Evolutionary conservation across 2,113 vertebrate species (phyloP).

Genomic region (Sphyrna mokarran): DNA sequence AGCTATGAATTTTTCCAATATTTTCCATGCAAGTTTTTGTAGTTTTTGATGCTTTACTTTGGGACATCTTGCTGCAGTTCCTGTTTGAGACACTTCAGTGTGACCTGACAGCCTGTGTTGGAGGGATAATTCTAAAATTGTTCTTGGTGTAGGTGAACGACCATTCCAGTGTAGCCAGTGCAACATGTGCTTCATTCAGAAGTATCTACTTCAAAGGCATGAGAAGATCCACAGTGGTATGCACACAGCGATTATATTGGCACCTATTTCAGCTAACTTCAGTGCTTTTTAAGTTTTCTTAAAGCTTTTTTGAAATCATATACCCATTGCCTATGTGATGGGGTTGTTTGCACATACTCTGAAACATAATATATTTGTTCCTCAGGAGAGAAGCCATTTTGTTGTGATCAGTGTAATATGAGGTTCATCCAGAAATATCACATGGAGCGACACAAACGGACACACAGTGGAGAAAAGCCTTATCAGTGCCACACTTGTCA

Average conservation of each 20-base stretch:
- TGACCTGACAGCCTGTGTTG: not conserved
- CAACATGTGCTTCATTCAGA: conserved; percentile 99
- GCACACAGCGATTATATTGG: conserved; percentile 41
- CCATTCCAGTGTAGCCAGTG: conserved; percentile 98
- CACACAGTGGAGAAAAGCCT: conserved; percentile 98
- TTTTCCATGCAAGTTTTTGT: not conserved
- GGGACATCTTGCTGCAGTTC: not conserved
- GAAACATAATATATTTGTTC: not conserved
- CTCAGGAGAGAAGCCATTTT: conserved; percentile 90
- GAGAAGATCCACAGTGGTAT: conserved; percentile 94
- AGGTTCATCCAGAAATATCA: conserved; percentile 99
- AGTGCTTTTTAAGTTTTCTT: conserved; percentile 30
- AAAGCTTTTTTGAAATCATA: not conserved
- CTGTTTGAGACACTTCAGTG: not conserved
- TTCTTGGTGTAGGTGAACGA: conserved; percentile 69
- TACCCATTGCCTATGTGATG: not conserved
- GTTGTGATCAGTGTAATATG: conserved; percentile 97
- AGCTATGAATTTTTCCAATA: not conserved
- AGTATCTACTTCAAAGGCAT: conserved; percentile 89
- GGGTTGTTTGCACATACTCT: not conserved
- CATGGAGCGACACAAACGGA: conserved; percentile 97
- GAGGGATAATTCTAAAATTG: conserved; percentile 16
- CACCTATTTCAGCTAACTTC: not conserved
- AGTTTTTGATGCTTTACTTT: not conserved
- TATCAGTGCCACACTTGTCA: conserved; percentile 97